Base-by-base conservation (phyloP, 2,888 invertebrate species). In the Hofmannophila pseudospretella region DNA sequence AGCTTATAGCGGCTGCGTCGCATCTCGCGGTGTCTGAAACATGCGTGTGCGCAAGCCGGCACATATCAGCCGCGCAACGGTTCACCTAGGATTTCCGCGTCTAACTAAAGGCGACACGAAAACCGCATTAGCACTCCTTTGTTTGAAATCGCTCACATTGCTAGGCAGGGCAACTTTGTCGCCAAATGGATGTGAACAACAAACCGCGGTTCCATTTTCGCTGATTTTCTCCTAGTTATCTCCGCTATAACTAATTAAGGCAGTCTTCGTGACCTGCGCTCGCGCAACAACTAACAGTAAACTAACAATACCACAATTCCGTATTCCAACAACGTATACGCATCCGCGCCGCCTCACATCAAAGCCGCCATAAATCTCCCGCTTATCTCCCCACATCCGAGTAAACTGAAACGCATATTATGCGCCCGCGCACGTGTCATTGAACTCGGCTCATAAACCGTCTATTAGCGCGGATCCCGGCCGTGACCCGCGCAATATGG, bases 401-500 rank as follows among this genome's bases (percentile, higher is more conserved):
- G 41, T 48, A 54, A 27, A 54, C 56, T 45, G 49, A 45, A 31
- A 49, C 47, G 42, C 38, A 46, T n/a, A n/a, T n/a, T n/a, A n/a
- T n/a, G n/a, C n/a, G n/a, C n/a, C n/a, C n/a, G n/a, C 38, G 41
- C 38, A 28, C 30, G 38, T 42, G 54, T 39, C 50, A 44, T 45
- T 49, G 54, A 57, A 47, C 58, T 45, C 42, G 26, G 42, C 47
- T 39, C 39, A 40, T 39, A 47, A 44, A 37, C 28, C 29, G 37
- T 51, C 64, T 67, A 70, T 65, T 69, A 66, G 54, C 58, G 57
- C 62, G 56, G 54, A 61, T 58, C 54, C 60, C 57, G 74, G 44
- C 77, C 80, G 49, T 78, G 80, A 84, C 82, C 84, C 70, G 54
- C 66, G 51, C 68, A 71, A 82, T 72, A 71, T 77, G 63, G 84